These are phyloP conservation scores for Tryphoninae sp. DNA, from an alignment of 2,888 invertebrate genomes.

Conservation along the genomic window DNA sequence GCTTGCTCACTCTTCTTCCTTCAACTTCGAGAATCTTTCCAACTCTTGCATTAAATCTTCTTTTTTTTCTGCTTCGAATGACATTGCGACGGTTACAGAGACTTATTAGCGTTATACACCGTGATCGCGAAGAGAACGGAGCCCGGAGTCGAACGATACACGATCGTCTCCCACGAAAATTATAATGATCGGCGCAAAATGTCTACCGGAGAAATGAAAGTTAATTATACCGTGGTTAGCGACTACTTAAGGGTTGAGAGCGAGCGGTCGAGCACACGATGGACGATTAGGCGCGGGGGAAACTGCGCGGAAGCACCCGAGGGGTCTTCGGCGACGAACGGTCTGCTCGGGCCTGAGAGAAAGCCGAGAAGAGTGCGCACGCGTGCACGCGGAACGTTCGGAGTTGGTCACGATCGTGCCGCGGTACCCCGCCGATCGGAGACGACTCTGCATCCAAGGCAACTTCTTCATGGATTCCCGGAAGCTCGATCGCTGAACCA, in stretches of 20 bases:
- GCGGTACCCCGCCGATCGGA: constrained; percentile 22
- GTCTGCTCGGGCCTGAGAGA: constrained; percentile 68
- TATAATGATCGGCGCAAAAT: constrained; percentile 57
- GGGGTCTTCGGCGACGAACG: constrained; percentile 69
- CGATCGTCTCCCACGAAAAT: constrained; percentile 54
- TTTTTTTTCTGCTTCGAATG: constrained; percentile 28
- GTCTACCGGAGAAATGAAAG: constrained; percentile 58
- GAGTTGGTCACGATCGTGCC: too few species aligned
- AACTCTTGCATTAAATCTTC: background rate
- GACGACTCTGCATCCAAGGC: constrained; percentile 10
- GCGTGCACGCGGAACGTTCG: too few species aligned
- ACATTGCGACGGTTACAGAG: background rate
- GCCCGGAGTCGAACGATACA: too few species aligned
- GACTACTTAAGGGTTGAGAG: constrained; percentile 61
- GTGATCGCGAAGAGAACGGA: too few species aligned
- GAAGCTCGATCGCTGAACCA: constrained; percentile 33
- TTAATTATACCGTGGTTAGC: constrained; percentile 65
- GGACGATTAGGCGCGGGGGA: constrained; percentile 25
- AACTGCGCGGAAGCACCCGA: constrained; percentile 45
- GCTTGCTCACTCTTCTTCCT: constrained; percentile 10
- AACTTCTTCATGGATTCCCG: constrained; percentile 53
- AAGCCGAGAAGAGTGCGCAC: background rate
- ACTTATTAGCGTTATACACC: too few species aligned
- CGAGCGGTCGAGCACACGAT: constrained; percentile 43
- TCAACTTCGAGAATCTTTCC: background rate